Conservation (phyloP, 2,113 vertebrate genomes). For the Anhinga anhinga region DNA sequence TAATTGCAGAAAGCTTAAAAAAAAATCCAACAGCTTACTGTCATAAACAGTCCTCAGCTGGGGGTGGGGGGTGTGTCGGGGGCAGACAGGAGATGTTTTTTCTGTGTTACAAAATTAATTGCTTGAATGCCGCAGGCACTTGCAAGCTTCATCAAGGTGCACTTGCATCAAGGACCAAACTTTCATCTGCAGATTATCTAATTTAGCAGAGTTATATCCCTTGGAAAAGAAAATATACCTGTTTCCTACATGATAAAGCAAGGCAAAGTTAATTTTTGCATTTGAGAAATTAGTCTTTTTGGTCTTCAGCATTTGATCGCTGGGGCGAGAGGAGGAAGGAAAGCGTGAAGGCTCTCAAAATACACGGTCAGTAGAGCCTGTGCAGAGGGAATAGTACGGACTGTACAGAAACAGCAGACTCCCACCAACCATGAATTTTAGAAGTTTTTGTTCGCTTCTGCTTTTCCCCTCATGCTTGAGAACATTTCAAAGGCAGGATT, state of each 20-base stretch:
- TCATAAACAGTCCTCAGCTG: not conserved
- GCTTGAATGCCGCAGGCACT: not conserved
- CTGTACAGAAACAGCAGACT: not conserved
- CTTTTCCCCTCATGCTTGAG: not conserved
- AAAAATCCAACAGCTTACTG: not conserved
- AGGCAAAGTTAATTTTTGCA: not conserved
- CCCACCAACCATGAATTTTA: not conserved
- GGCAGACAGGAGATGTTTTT: not conserved
- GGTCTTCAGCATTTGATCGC: not conserved
- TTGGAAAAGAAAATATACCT: not conserved
- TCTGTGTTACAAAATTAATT: not conserved
- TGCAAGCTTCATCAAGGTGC: not conserved
- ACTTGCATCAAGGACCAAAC: not conserved
- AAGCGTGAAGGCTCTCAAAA: not conserved
- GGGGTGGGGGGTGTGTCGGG: not conserved
- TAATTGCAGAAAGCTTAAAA: not conserved
- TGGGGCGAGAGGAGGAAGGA: accelerated
- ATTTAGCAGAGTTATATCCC: not conserved
- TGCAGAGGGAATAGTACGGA: not conserved
- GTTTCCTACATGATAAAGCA: not conserved
- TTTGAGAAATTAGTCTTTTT: not conserved
- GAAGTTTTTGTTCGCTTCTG: not conserved
- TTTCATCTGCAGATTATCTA: not conserved
- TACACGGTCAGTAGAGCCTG: not conserved
- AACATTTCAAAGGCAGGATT: conserved; percentile 16